Evolutionary conservation across 2,113 vertebrate genomes (phyloP).

Genomic region (Tylochromis polylepis): DNA sequence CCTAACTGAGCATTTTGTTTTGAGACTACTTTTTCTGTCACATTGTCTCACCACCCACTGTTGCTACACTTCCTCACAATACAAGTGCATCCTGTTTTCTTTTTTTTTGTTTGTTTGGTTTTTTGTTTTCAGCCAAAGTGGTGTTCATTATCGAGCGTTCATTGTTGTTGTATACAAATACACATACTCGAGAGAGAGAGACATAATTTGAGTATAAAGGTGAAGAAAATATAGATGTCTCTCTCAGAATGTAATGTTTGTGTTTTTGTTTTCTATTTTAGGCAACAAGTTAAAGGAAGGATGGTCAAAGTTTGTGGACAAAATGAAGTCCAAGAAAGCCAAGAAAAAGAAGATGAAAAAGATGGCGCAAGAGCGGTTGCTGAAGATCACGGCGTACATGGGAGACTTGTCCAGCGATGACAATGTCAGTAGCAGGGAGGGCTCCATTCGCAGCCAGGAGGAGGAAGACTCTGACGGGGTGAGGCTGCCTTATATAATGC

Average conservation of each 20-base stretch:
- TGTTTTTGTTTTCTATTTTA: background rate
- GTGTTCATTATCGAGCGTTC: background rate
- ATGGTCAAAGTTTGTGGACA: conserved; percentile 59
- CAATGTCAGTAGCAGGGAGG: conserved; percentile 24
- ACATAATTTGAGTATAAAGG: background rate
- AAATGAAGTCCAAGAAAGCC: conserved; percentile 59
- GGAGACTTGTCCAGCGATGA: background rate
- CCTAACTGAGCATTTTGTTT: background rate
- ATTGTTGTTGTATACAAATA: background rate
- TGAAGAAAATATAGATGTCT: background rate
- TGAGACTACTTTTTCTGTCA: background rate
- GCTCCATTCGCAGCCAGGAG: conserved; percentile 33
- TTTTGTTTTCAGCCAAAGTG: background rate
- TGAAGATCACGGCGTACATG: background rate
- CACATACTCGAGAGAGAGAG: background rate
- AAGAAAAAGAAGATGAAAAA: conserved; percentile 62
- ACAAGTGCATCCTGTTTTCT: background rate
- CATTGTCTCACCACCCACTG: background rate
- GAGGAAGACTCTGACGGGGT: conserved; percentile 58
- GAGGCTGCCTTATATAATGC: background rate
- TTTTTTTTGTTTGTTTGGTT: too few relatives aligned
- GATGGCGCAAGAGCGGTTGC: conserved; percentile 24
- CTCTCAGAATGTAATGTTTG: rapidly evolving
- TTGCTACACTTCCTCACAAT: background rate
- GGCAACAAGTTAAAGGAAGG: conserved; percentile 61